Percentiles rank a stretch among this genome's conserved stretches.
Conservation (phyloP, 1,140 invertebrate genomes). For the Caligus rogercresseyi region DNA sequence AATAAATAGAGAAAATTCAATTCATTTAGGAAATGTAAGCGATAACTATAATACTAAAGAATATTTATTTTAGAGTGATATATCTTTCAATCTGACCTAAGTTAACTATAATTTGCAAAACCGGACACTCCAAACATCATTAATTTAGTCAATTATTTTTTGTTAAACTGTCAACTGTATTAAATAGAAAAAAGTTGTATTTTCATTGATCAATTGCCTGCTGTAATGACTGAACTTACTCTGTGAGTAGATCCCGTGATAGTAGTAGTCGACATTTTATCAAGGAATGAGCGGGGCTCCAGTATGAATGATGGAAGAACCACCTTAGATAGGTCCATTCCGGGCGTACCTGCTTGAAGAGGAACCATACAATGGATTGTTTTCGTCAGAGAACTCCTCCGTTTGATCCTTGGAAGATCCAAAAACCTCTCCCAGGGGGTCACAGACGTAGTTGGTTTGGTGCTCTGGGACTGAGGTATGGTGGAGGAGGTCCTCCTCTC, state of each 20-base stretch:
- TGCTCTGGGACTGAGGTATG: background rate
- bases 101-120: no score
- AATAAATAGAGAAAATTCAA: no score
- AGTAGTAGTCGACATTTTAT: conserved; percentile 86
- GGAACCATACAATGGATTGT: conserved; percentile 85
- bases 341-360: conserved; percentile 85
- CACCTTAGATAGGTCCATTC: conserved; percentile 77
- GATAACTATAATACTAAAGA: no score
- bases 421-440: conserved; percentile 21
- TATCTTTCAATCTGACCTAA: background rate
- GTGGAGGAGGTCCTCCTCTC: conserved; percentile 51
- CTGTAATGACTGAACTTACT: conserved; percentile 32
- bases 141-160: no score
- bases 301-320: conserved; percentile 43
- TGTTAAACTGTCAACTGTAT: no score
- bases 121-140: no score
- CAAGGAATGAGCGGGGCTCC: conserved; percentile 77
- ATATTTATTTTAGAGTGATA: no score
- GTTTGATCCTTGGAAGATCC: conserved; percentile 48
- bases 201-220: background rate
- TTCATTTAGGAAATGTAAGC: no score
- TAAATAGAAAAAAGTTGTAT: background rate
- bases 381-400: conserved; percentile 79
- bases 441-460: conserved; percentile 23
- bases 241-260: conserved; percentile 74